Base-by-base conservation (phyloP, 2,888 invertebrate genomes). In the Coecobrya sp. region DNA sequence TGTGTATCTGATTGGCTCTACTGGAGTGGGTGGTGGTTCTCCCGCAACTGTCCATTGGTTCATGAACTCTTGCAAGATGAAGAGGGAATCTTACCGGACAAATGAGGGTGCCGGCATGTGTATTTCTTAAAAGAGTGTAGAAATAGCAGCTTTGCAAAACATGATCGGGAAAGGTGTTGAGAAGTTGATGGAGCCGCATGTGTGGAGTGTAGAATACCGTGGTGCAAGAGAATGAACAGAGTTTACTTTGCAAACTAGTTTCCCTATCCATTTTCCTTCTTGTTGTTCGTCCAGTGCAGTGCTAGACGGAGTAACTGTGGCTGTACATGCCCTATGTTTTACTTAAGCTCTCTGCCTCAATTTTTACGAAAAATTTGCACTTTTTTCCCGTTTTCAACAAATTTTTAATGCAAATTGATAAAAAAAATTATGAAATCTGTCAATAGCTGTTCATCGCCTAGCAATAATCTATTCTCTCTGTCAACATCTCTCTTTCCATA, bases 291-390 rank as follows among this genome's bases (percentile, higher is more conserved):
- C 87, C 22, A 62, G 25, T 87, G 79, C 62, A 45, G 81, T 65
- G 25, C 79, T 88, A 88, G 88, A 88, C 88, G 88, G 88, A 88
- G 88, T 88, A 88, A 62, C 81, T 88, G 87, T 84, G 84, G 19
- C 62, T 62, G 25, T 81, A 5, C 22, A 73, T 76, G 55, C 76
- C 22, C 30, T 36, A 25, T 30, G n/a, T 22, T 27, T 7, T 68
- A 16, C 45, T 45, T 49, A 11, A 42, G 4, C 42, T 42, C 42
- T 42, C 42, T 7, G 36, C 36, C 7, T 36, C 7, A 36, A 36
- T 36, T 36, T 7, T 36, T 7, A 7, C 59, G n/a, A 59, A 59
- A 59, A n/a, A 19, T 16, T 59, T n/a, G 11, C 19, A 19, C 19
- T 19, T n/a, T 59, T 59, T 36, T 7, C 36, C 36, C 7, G 2